These are phyloP conservation scores for Hesperophylax magnus DNA, from an alignment of 1,140 invertebrate genomes.

Conservation along the genomic window DNA sequence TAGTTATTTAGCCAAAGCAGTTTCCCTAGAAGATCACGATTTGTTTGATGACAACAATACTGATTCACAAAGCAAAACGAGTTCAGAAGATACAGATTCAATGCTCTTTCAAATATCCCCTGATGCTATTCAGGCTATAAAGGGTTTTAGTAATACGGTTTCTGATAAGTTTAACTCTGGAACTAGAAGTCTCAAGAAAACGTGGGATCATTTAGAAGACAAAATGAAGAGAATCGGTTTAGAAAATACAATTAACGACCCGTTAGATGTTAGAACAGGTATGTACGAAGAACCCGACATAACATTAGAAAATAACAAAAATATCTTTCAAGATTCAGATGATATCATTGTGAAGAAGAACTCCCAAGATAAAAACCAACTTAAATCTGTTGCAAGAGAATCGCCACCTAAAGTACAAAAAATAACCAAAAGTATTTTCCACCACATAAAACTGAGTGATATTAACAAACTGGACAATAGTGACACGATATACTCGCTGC, in stretches of 20 bases:
- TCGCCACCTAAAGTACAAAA: slow-evolving; percentile 41
- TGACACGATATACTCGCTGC: slow-evolving; percentile 61
- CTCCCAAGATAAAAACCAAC: slow-evolving; percentile 60
- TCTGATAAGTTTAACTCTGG: slow-evolving; percentile 68
- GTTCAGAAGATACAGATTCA: slow-evolving; percentile 60
- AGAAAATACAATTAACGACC: slow-evolving; percentile 51
- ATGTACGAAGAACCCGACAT: slow-evolving; percentile 32
- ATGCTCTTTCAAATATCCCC: slow-evolving; percentile 62
- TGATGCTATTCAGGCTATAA: slow-evolving; percentile 68
- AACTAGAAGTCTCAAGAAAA: slow-evolving; percentile 69
- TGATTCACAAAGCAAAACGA: slow-evolving; percentile 57
- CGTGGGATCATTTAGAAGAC: slow-evolving; percentile 62
- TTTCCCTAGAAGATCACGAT: slow-evolving; percentile 58
- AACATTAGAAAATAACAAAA: slow-evolving; percentile 37
- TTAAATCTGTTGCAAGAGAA: slow-evolving; percentile 53
- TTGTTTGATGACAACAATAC: slow-evolving; percentile 31
- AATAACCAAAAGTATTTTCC: slow-evolving; percentile 46
- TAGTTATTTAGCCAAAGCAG: slow-evolving; percentile 64
- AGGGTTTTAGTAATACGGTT: slow-evolving; percentile 68
- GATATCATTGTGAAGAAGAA: slow-evolving; percentile 61
- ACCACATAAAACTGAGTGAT: slow-evolving; percentile 48
- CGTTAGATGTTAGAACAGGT: slow-evolving; percentile 48
- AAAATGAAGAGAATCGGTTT: slow-evolving; percentile 53
- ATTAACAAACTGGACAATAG: slow-evolving; percentile 48
- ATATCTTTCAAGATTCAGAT: slow-evolving; percentile 7